Conservation (phyloP, 2,797 vertebrate genomes). For the Squalus acanthias region DNA sequence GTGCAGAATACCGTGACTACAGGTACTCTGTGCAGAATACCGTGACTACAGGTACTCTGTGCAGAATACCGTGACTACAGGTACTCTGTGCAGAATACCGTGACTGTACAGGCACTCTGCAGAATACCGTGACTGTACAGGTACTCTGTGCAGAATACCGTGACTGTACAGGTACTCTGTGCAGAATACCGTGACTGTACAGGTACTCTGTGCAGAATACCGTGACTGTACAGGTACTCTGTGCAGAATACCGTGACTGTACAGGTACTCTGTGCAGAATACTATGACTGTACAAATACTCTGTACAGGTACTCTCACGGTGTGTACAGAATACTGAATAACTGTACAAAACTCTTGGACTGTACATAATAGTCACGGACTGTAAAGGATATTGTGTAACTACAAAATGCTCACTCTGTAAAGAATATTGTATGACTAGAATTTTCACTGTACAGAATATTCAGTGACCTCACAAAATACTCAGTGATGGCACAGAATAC, state of each 20-base stretch:
- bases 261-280: background rate
- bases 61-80: too few relatives aligned
- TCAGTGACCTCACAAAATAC: background rate
- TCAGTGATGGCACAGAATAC: background rate
- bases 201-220: background rate
- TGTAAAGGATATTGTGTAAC: background rate
- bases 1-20: too few relatives aligned
- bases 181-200: background rate
- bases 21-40: too few relatives aligned
- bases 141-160: background rate
- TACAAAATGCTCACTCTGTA: background rate
- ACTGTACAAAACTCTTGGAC: too few relatives aligned
- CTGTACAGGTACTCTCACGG: background rate
- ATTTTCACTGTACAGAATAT: background rate
- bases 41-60: too few relatives aligned
- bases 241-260: background rate
- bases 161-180: background rate
- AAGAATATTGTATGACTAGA: background rate
- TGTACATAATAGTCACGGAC: too few relatives aligned
- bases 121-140: background rate
- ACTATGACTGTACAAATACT: background rate
- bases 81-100: too few relatives aligned
- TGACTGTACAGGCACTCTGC: too few relatives aligned
- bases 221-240: background rate
- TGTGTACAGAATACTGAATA: background rate